Evolutionary conservation across 2,797 vertebrate species (phyloP), one percentile per base, ranked within the genome.

Genomic region (Sebastes vulpes): DNA sequence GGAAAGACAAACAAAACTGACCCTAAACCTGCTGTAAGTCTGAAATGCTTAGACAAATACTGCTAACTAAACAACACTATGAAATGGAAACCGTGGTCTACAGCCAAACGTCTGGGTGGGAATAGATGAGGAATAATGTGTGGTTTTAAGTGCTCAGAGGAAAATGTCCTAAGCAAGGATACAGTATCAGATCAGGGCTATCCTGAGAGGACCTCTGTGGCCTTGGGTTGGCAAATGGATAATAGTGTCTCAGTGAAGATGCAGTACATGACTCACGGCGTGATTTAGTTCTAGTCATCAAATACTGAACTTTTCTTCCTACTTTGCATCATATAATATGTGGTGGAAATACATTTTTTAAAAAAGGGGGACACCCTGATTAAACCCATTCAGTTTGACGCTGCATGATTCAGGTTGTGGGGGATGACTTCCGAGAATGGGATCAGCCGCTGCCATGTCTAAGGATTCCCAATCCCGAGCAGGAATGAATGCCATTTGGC

Each of bases 41-140:
- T 75, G 57, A 6, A 68, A 81, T 28, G 69, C 70, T 82, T 80
- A 65, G 65, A 84, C 67, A 85, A 82, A 76, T 52, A 54, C 69
- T 53, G 61, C 60, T 65, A 79, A 88, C 77, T 83, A 83, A 92
- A 89, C 79, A 89, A 81, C 79, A 68, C 77, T 69, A 64, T 78
- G 83, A 82, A 83, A 93, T 86, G 73, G 87, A 91, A 92, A 90
- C 82, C 21, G 14, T 32, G 79, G 64, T 38, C 65, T 1, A 0
- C 61, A 28, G 87, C 91, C 90, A 90, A 89, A 52, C 9, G 60
- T 72, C 75, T 79, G 82, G 83, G 81, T 77, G 85, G 90, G 84
- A 87, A 81, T 65, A 60, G 56, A 81, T 5, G 72, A 60, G 78
- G 72, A 83, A 35, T 53, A 60, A 75, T 31, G 64, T 73, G 26